Evolutionary conservation across 2,888 invertebrate genomes (phyloP).

Genomic region (Dryocosmus kuriphilus): DNA sequence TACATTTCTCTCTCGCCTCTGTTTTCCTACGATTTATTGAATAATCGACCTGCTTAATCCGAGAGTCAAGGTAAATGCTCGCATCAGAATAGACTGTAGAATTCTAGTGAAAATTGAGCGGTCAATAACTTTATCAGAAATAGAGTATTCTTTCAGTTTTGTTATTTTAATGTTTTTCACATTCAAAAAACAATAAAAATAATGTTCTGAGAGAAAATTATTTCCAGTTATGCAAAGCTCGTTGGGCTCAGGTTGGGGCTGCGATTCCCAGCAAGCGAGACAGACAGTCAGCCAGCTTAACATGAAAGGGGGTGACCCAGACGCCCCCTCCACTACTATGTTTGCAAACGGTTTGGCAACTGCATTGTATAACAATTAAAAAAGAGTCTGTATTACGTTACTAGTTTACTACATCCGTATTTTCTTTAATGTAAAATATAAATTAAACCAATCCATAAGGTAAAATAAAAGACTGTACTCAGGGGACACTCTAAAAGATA

Average conservation of each 20-base stretch:
- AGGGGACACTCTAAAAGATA: too few relatives aligned
- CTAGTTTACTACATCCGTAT: slow-evolving; percentile 7
- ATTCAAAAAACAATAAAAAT: too few relatives aligned
- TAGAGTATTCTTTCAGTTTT: too few relatives aligned
- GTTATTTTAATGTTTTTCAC: too few relatives aligned
- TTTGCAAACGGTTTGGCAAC: slow-evolving; percentile 62
- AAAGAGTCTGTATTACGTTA: background rate
- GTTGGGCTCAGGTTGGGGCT: slow-evolving; percentile 62
- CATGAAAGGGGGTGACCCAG: slow-evolving; percentile 75
- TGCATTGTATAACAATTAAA: slow-evolving; percentile 65
- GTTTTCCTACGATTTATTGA: background rate
- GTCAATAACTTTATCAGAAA: background rate
- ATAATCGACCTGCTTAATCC: background rate
- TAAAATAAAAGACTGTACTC: background rate
- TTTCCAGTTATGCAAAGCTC: slow-evolving; percentile 53
- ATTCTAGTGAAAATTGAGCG: background rate
- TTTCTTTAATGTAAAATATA: background rate
- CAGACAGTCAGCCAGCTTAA: slow-evolving; percentile 71
- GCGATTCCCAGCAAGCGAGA: slow-evolving; percentile 69
- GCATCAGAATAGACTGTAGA: background rate
- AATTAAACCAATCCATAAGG: background rate
- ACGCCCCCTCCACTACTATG: slow-evolving; percentile 68
- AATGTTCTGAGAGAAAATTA: too few relatives aligned
- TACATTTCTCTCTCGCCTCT: background rate
- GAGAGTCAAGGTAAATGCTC: background rate